Evolutionary conservation across 2,888 invertebrate genomes (phyloP).

Genomic region (Hypomecis punctinalis): DNA sequence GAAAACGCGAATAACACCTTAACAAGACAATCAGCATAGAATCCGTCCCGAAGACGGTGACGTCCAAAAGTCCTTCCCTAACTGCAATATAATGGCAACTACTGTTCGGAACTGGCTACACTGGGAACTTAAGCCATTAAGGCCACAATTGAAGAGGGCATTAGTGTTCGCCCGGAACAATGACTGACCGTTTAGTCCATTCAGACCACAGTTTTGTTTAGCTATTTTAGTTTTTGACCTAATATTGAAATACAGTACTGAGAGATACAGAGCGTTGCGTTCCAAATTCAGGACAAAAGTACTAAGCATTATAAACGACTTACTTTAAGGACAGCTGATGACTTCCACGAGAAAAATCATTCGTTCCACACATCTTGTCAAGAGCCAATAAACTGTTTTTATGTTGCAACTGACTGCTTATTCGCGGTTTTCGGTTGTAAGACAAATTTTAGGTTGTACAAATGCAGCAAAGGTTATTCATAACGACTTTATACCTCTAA

Average conservation of each 20-base stretch:
- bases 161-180: constrained; percentile 47
- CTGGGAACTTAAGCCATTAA: constrained; percentile 59
- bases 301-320: too few species aligned
- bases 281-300: too few species aligned
- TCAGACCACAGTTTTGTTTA: constrained; percentile 25
- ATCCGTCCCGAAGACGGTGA: constrained; percentile 32
- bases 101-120: constrained; percentile 41
- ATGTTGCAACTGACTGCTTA: too few species aligned
- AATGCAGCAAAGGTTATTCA: too few species aligned
- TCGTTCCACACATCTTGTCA: too few species aligned
- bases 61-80: constrained; percentile 52
- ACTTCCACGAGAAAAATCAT: too few species aligned
- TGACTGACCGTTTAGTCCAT: constrained; percentile 36
- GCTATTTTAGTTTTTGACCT: constrained; percentile 17
- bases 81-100: constrained; percentile 59
- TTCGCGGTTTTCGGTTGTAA: too few species aligned
- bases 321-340: too few species aligned
- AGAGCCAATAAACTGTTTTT: too few species aligned
- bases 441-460: too few species aligned
- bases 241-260: neutral
- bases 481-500: too few species aligned
- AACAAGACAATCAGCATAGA: constrained; percentile 12
- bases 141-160: constrained; percentile 48
- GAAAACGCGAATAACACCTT: neutral
- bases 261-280: too few species aligned